Base-by-base conservation (phyloP, 2,797 vertebrate genomes). In the Macrochelys suwanniensis region DNA sequence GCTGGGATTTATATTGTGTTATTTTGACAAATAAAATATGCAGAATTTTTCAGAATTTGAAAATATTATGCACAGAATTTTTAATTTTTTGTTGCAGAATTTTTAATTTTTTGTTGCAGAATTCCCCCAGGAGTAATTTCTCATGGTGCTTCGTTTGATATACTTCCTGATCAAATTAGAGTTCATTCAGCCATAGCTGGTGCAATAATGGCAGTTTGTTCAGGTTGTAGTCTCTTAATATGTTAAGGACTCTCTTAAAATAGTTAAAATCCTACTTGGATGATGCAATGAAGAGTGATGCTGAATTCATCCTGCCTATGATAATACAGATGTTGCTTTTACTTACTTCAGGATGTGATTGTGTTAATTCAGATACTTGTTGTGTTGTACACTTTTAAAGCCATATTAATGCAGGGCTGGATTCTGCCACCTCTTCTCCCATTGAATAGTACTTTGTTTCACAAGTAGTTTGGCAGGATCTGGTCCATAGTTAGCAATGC, bases 191-290 rank as follows among this genome's bases (percentile, higher is more conserved):
- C 90, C 54, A 65, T 23, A 59, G 47, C 37, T 31, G 50, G 57
- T 80, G 78, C 84, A 80, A 54, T 37, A 89, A 68, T 7, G 77
- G 80, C 50, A 82, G 2, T 26, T 37, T 71, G 50, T 50, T 93
- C 74, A 51, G 88, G 47, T 54, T 0, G 0, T 47, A 0, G 3
- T 50, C 28, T 87, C 59, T 16, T 68, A 47, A 51, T 89, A 37
- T 85, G 90, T 90, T 93, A 95, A 89, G 90, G 65, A 23, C 37
- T 37, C 13, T 53, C 19, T 45, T 96, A 6, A 93, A 93, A 80
- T 96, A 90, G 65, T 94, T 90, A 85, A 83, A 85, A 78, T 82
- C 12, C 31, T 8, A 5, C 59, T 0, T 7, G 1, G 45, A 84
- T 54, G 51, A 31, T 77, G 91, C 89, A 53, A 85, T 85, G 54